Base-by-base conservation (phyloP, 1,140 invertebrate species). In the Atopsyche davidsoni region DNA sequence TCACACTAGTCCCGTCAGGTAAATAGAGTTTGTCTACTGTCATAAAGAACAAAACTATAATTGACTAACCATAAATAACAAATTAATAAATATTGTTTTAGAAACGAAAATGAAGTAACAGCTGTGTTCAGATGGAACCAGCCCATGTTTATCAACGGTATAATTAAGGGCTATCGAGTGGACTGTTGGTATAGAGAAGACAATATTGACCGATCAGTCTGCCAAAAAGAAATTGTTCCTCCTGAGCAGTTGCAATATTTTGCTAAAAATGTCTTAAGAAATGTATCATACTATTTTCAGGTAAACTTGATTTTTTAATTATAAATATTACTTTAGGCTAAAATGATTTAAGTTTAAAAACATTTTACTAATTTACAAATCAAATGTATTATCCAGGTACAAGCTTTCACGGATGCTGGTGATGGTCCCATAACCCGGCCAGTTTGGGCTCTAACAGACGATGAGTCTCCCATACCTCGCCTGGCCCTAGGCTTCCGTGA, bases 361-460 rank as follows among this genome's bases (percentile, higher is more conserved):
- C 18, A 18, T 38, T 38, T 38, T 34, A 31, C 25, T 35, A 16
- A 24, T 7, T n/a, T 52, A 43, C 9, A 32, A 39, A 45, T 14
- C 25, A 38, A 55, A 38, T 51, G 40, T 36, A 55, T 43, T 39
- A 38, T 65, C 17, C 59, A 85, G 80, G 85, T 94, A 28, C 77
- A 81, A 65, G 89, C 89, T 0, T 85, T 79, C 59, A 92, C 88
- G 2, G 75, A 81, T 32, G 80, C 82, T 17, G 89, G 88, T 1
- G 76, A 76, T 49, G 85, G 91, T 9, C 70, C 76, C 17, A 78
- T 78, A 42, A 85, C 85, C 1, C 68, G 76, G 43, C 67, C 72
- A 1, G 78, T 85, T 1, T 68, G 74, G 31, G 77, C 80, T 2
- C 75, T 80, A 10, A 83, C 83, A 1, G 72, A 76, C 25, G 68